These are phyloP conservation scores for Papilio elwesi DNA, from an alignment of 2,888 invertebrate species.

Conservation along the genomic window DNA sequence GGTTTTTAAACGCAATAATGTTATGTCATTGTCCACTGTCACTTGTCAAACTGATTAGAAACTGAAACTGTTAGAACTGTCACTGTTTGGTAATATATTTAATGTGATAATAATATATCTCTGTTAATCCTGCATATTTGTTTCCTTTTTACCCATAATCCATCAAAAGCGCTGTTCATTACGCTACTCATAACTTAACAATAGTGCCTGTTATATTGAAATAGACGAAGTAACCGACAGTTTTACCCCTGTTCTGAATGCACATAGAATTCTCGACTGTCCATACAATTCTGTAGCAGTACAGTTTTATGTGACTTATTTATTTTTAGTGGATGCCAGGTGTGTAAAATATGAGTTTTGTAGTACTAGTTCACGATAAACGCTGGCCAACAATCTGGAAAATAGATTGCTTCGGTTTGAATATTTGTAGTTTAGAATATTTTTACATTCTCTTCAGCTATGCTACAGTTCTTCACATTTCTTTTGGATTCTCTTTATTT, in stretches of 20 bases:
- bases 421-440: slow-evolving; percentile 15
- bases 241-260: slow-evolving; percentile 9
- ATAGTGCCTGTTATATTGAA: slow-evolving; percentile 2
- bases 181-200: background rate
- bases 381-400: slow-evolving; percentile 33
- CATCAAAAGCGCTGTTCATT: too few relatives aligned
- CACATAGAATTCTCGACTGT: slow-evolving; percentile 13
- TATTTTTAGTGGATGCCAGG: slow-evolving; percentile 19
- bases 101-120: too few relatives aligned
- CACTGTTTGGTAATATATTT: too few relatives aligned
- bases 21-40: too few relatives aligned
- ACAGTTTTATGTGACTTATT: slow-evolving; percentile 27
- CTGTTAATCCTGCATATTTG: too few relatives aligned
- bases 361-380: slow-evolving; percentile 12
- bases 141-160: too few relatives aligned
- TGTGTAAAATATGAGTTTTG: slow-evolving; percentile 26
- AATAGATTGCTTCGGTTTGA: slow-evolving; percentile 27
- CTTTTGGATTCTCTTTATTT: background rate
- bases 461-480: background rate
- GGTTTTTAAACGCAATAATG: too few relatives aligned
- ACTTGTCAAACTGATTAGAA: too few relatives aligned
- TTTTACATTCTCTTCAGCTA: slow-evolving; percentile 13
- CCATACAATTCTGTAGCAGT: slow-evolving; percentile 10
- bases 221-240: slow-evolving; percentile 7
- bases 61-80: too few relatives aligned